phyloP scores from a whole-genome alignment of 2,888 invertebrate species.

The Cordylochernes scorpioides region DNA sequence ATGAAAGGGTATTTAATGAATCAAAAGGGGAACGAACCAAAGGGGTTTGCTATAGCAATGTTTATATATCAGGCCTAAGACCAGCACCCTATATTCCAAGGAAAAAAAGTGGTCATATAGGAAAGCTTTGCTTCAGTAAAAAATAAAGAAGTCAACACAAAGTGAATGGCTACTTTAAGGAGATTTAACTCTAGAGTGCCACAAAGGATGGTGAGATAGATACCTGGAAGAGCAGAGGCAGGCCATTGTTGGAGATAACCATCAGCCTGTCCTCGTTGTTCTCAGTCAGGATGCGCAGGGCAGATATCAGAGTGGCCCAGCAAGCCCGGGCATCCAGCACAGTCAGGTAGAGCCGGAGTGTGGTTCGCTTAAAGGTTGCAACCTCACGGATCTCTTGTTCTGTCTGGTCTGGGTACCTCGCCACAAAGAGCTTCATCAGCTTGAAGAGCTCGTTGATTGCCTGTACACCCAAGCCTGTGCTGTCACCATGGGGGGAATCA shows the following conservation, averaged over 20 bases:
- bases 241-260: constrained; percentile 65
- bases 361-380: constrained; percentile 53
- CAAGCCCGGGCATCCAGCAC: constrained; percentile 65
- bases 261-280: constrained; percentile 62
- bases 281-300: constrained; percentile 61
- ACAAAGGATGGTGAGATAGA: constrained; percentile 52
- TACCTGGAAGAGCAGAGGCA: constrained; percentile 53
- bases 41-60: too few relatives aligned
- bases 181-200: too few relatives aligned
- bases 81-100: too few relatives aligned
- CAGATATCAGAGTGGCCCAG: constrained; percentile 77
- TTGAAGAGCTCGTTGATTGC: constrained; percentile 76
- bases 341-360: constrained; percentile 61
- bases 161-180: too few relatives aligned
- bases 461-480: too few relatives aligned
- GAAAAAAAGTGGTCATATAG: too few relatives aligned
- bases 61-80: too few relatives aligned
- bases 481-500: too few relatives aligned
- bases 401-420: constrained; percentile 46
- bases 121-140: too few relatives aligned
- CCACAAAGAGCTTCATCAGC: constrained; percentile 60
- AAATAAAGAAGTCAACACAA: too few relatives aligned
- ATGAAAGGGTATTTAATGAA: too few relatives aligned
- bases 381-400: constrained; percentile 53
- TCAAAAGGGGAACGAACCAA: too few relatives aligned